Percentiles rank a stretch among this genome's conserved stretches.
phyloP scores from a whole-genome alignment of 1,140 invertebrate genomes.

The Trichonephila inaurata region DNA sequence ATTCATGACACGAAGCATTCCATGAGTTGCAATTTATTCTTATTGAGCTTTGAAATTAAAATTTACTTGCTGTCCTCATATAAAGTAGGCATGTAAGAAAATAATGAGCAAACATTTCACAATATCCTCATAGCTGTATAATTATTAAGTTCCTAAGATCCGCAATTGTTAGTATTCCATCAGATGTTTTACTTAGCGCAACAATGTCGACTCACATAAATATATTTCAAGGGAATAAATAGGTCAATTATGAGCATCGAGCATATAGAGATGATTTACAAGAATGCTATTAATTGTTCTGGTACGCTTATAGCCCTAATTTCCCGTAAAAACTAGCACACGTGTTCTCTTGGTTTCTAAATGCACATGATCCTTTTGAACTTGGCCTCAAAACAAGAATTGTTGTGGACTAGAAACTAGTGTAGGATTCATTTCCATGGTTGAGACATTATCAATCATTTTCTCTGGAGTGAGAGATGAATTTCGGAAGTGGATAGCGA shows the following conservation, averaged over 20 bases:
- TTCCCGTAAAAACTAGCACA: slow-evolving; percentile 3
- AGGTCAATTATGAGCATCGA: background rate
- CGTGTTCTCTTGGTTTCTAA: background rate
- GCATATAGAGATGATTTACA: background rate
- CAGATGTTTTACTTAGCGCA: background rate
- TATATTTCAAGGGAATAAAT: background rate
- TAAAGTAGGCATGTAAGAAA: too few relatives aligned
- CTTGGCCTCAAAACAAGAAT: slow-evolving; percentile 59
- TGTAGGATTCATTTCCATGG: background rate
- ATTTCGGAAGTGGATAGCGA: slow-evolving; percentile 19
- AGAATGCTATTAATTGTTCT: background rate
- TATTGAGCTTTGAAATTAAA: too few relatives aligned
- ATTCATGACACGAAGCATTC: too few relatives aligned
- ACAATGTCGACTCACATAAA: background rate
- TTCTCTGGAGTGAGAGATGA: slow-evolving; percentile 33
- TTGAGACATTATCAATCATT: slow-evolving; percentile 53
- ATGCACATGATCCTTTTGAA: slow-evolving; percentile 39
- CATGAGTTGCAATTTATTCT: too few relatives aligned
- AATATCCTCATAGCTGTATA: too few relatives aligned
- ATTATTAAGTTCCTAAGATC: background rate
- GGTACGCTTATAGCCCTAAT: slow-evolving; percentile 14
- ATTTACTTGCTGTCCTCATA: too few relatives aligned
- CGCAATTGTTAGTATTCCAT: background rate
- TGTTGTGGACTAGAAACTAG: background rate
- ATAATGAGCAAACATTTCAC: too few relatives aligned